These are phyloP conservation scores for Threskiornis aethiopicus DNA, from an alignment of 2,797 vertebrate genomes.

Conservation along the genomic window DNA sequence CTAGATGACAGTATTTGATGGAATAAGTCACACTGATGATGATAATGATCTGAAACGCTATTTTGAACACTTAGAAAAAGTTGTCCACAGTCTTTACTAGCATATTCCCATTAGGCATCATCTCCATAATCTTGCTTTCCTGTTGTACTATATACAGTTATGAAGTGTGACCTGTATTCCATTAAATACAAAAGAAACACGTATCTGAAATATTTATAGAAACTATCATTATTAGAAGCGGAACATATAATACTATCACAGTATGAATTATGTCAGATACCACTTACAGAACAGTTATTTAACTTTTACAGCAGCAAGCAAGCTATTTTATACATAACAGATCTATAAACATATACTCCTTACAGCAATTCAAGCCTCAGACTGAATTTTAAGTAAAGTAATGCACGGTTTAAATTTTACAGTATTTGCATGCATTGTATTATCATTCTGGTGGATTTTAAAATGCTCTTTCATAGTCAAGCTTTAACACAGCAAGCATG, in stretches of 20 bases:
- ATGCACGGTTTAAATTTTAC: conserved; percentile 72
- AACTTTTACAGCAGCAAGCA: conserved; percentile 77
- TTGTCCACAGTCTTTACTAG: not conserved
- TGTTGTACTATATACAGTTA: not conserved
- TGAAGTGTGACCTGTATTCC: conserved; percentile 72
- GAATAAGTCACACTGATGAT: conserved; percentile 68
- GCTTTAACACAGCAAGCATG: conserved; percentile 95
- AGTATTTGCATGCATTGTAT: conserved; percentile 87
- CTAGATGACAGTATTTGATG: conserved; percentile 74
- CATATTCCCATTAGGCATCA: not conserved
- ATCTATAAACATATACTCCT: conserved; percentile 72
- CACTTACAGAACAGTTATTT: conserved; percentile 73
- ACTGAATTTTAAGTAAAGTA: conserved; percentile 74
- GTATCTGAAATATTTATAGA: conserved; percentile 51
- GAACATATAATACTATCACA: conserved; percentile 67
- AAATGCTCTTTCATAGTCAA: conserved; percentile 83
- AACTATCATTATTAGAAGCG: conserved; percentile 64
- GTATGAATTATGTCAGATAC: conserved; percentile 69
- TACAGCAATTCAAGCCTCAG: conserved; percentile 75
- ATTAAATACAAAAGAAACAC: conserved; percentile 73
- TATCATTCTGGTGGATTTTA: conserved; percentile 83
- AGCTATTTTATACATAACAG: conserved; percentile 69
- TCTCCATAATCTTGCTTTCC: not conserved
- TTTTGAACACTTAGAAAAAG: not conserved
- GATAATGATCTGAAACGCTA: not conserved